Base-by-base conservation (phyloP, 1,140 invertebrate genomes). In the Ctenoplectra terminalis region DNA sequence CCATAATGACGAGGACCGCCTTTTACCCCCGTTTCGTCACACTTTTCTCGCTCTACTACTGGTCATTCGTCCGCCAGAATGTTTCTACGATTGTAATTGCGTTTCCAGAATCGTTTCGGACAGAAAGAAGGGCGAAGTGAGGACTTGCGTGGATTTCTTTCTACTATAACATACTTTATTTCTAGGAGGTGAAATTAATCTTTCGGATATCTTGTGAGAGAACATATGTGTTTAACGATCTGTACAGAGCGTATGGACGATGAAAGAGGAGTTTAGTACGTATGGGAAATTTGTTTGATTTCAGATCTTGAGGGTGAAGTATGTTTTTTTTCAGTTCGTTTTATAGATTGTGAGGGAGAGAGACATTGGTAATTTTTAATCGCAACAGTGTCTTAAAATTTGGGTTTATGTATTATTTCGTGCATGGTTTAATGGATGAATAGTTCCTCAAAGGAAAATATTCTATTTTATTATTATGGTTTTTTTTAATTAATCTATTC, bases 1-100 rank as follows among this genome's bases (percentile, higher is more conserved):
- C 58, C 75, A 60, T 61, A 80, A 83, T 52, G n/a, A 7, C 67
- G 17, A 23, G 48, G 29, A 56, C 37, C 66, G 46, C 70, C 50
- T n/a, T n/a, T n/a, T n/a, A 58, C 17, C 29, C 2, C 31, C 50
- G n/a, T 48, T 63, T 64, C 69, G 50, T 75, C 72, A 63, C 29
- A 70, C 48, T 70, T 63, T 78, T 50, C 54, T 60, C 52, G 15
- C 54, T 23, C 26, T 34, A 6, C 17, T 31, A 23, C 43, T 20
- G 66, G 46, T 31, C 46, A 11, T 69, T 23, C 43, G 29, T 26
- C n/a, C 8, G n/a, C 7, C 23, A 46, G 15, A 48, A 29, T 20
- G 17, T 48, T 46, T 67, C 26, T 26, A 67, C 26, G 43, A 29
- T 31, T 29, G 8, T 67, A 46, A 67, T 67, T 48, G 17, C 43